Base-by-base conservation (phyloP, 1,140 invertebrate genomes). In the Portunus trituberculatus region DNA sequence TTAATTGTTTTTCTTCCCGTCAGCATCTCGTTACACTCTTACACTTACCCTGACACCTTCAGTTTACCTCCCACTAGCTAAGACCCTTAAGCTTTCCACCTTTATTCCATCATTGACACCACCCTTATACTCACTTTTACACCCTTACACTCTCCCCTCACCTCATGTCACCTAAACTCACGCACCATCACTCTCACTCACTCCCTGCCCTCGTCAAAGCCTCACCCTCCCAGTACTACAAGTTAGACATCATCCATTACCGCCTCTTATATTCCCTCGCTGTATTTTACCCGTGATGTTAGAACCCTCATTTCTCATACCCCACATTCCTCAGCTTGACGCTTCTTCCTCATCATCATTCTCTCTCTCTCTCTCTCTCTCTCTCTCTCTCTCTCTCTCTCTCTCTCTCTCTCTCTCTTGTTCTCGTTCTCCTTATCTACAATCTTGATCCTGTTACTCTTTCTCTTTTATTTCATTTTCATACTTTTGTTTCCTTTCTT, bases 301-400 rank as follows among this genome's bases (percentile, higher is more conserved):
- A 59, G 52, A 59, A 20, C 52, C 52, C 16, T 59, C 52, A 59
- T 59, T 59, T 59, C 52, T 59, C 52, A 59, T 59, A 2, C 16
- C 52, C 16, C 52, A 59, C 52, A 59, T 59, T 59, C 52, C 52
- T 59, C 52, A 59, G 52, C 16, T 10, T 14, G 52, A 59, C 52
- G n/a, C 84, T 29, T 45, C 86, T 39, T 29, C 31, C 86, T 45
- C 86, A 20, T 6, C 8, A 31, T 52, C 86, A 25, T 46, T 46
- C 45, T 76, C n/a, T n/a, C 67, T 76, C 67, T 76, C n/a, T n/a
- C 67, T 76, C 67, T n/a, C n/a, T n/a, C 67, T 76, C 67, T 59
- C 52, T 59, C 52, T 59, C 52, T 59, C 52, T 88, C 86, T 45
- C 86, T 39, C 86, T 28, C 86, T 45, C 86, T 46, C 25, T 28